phyloP scores from a whole-genome alignment of 2,888 invertebrate genomes.

The Hedya salicella region DNA sequence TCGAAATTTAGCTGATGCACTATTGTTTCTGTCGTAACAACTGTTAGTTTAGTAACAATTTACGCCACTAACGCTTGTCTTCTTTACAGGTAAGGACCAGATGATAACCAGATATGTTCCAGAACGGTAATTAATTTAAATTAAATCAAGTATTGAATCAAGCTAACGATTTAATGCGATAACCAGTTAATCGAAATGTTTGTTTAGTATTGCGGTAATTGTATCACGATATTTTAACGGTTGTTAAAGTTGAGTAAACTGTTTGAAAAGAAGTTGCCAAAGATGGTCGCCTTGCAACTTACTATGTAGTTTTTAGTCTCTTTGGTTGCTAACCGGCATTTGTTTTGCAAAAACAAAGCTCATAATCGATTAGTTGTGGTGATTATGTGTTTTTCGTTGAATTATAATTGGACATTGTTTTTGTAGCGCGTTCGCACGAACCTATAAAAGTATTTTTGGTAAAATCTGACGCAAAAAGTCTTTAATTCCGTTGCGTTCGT shows the following conservation, averaged over 20 bases:
- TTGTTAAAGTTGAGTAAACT: slow-evolving; percentile 15
- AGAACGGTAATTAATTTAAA: slow-evolving; percentile 11
- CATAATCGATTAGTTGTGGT: slow-evolving; percentile 23
- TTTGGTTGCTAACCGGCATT: slow-evolving; percentile 11
- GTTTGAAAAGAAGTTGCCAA: slow-evolving; percentile 29
- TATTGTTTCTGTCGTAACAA: slow-evolving; percentile 12
- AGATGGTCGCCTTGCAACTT: slow-evolving; percentile 18
- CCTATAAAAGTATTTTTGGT: neutral
- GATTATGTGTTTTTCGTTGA: slow-evolving; percentile 26
- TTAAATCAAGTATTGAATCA: slow-evolving; percentile 1
- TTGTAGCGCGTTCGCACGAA: neutral
- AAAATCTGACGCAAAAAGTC: neutral
- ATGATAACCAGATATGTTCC: slow-evolving; percentile 5
- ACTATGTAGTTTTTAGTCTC: slow-evolving; percentile 5
- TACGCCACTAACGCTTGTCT: slow-evolving; percentile 12
- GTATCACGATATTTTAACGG: slow-evolving; percentile 20
- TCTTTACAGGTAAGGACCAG: slow-evolving; percentile 33
- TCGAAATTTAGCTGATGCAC: neutral
- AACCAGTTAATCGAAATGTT: slow-evolving; percentile 13
- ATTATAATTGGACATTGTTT: slow-evolving; percentile 1
- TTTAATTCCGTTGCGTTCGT: slow-evolving; percentile 7
- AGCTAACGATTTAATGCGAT: slow-evolving; percentile 8
- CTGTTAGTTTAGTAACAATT: neutral
- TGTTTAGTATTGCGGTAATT: slow-evolving; percentile 17
- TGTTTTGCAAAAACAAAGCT: slow-evolving; percentile 7